Percentiles rank a stretch among this genome's conserved stretches.
phyloP scores from a whole-genome alignment of 2,113 vertebrate genomes.

The Lophura nycthemera region DNA sequence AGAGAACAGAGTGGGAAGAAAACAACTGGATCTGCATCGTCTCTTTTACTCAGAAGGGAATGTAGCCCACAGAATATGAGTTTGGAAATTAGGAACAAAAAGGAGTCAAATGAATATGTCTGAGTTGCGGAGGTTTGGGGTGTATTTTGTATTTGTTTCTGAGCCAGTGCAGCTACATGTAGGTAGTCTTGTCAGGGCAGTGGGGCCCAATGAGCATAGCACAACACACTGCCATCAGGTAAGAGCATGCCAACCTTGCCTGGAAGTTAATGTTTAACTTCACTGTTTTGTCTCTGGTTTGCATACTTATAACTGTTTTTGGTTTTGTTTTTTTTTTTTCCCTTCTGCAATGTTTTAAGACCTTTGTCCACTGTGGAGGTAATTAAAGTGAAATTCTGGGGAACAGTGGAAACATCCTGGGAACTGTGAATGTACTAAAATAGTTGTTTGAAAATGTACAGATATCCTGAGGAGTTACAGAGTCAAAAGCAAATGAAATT shows the following conservation, averaged over 20 bases:
- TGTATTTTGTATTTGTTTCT: background rate
- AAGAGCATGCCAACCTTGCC: background rate
- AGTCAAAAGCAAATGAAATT: background rate
- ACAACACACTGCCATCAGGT: background rate
- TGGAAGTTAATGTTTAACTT: slow-evolving; percentile 15
- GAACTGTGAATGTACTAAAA: background rate
- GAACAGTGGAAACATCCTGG: background rate
- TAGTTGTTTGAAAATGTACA: background rate
- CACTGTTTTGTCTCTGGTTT: background rate
- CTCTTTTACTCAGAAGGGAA: background rate
- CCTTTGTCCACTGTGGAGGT: background rate
- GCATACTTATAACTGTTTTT: background rate
- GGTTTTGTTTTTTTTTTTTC: background rate
- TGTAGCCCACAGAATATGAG: background rate
- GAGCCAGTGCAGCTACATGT: background rate
- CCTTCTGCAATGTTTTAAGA: background rate
- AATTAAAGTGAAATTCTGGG: background rate
- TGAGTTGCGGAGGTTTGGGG: background rate
- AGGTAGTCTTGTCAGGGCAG: background rate
- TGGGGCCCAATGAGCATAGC: background rate
- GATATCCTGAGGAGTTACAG: background rate
- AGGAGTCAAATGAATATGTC: background rate
- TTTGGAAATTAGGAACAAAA: background rate
- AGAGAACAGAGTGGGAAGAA: background rate
- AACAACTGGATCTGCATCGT: background rate